Base-by-base conservation (phyloP, 2,888 invertebrate genomes). In the Helobdella robusta region DNA sequence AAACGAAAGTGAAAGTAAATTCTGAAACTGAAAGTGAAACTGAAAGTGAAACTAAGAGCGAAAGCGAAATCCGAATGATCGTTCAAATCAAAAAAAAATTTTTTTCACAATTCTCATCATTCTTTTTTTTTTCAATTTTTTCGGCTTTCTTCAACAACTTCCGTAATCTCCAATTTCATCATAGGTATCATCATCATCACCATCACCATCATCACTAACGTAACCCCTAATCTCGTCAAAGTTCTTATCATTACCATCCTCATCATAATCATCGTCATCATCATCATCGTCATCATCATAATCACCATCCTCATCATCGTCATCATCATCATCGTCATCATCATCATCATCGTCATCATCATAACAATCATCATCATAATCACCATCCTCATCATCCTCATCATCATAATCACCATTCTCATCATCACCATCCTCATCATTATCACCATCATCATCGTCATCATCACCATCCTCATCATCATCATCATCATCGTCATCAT, bases 231-330 rank as follows among this genome's bases (percentile, higher is more conserved):
- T n/a, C n/a, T n/a, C n/a, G n/a, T n/a, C n/a, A n/a, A n/a, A n/a
- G n/a, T n/a, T n/a, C n/a, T n/a, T n/a, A 59, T 4, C 34, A 59
- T 59, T 23, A 59, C 34, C 59, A 1, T 23, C 25, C 2, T 30
- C 56, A 4, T 30, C 30, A n/a, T 2, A 34, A n/a, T 59, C 34
- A 59, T 30, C 30, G 34, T 30, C 3, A 30, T 2, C 59, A 30
- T 59, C 32, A 8, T 30, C 59, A 32, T 59, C 2, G 35, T 59
- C 59, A 32, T 59, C 59, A 59, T 59, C 59, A 32, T 59, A 28
- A 54, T 54, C 54, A 54, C 25, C 54, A 54, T 54, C 54, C 2
- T 54, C 2, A 23, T 2, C 54, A 5, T 54, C 54, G 34, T 4
- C 34, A 59, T 59, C 34, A 59, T 59, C 59, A 1, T 23, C 25